Percentiles rank a stretch among this genome's conserved stretches.
Conservation (phyloP, 1,140 invertebrate genomes). For the Habropoda laboriosa region DNA sequence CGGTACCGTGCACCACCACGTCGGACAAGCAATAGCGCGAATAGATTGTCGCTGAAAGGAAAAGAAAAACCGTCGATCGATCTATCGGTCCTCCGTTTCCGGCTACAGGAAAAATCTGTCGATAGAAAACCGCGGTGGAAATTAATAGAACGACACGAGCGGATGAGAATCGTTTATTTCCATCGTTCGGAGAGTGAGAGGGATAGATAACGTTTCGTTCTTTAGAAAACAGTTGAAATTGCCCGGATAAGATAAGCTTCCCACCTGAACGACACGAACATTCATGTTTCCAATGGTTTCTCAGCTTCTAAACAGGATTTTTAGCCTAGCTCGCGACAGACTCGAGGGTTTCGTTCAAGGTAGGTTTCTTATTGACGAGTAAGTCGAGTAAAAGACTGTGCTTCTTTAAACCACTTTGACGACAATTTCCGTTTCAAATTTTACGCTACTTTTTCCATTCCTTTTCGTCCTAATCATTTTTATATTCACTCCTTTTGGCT, state of each 20-base stretch:
- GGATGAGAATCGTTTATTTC: not conserved
- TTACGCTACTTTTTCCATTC: too few species aligned
- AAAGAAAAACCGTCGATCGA: constrained; percentile 18
- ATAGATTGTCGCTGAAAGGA: constrained; percentile 39
- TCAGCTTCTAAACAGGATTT: not conserved
- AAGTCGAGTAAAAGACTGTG: too few species aligned
- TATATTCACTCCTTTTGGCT: too few species aligned
- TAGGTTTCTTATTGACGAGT: too few species aligned
- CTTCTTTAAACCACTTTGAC: too few species aligned
- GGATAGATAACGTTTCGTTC: not conserved
- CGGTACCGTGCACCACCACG: constrained; percentile 32
- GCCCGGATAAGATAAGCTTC: constrained; percentile 6
- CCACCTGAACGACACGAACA: not conserved
- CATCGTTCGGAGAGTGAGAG: not conserved
- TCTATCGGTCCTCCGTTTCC: not conserved
- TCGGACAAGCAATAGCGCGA: constrained; percentile 36
- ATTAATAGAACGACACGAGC: constrained; percentile 18
- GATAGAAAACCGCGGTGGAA: not conserved
- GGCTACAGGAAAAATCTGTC: not conserved
- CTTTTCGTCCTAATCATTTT: too few species aligned
- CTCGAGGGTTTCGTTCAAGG: too few species aligned
- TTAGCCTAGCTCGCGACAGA: not conserved
- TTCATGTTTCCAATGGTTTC: not conserved
- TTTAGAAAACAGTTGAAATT: constrained; percentile 21
- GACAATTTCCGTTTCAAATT: too few species aligned